Percentiles rank a stretch among this genome's conserved stretches.
These are phyloP conservation scores for Ctenosaura bakeri DNA, from an alignment of 2,797 vertebrate genomes.

Conservation along the genomic window DNA sequence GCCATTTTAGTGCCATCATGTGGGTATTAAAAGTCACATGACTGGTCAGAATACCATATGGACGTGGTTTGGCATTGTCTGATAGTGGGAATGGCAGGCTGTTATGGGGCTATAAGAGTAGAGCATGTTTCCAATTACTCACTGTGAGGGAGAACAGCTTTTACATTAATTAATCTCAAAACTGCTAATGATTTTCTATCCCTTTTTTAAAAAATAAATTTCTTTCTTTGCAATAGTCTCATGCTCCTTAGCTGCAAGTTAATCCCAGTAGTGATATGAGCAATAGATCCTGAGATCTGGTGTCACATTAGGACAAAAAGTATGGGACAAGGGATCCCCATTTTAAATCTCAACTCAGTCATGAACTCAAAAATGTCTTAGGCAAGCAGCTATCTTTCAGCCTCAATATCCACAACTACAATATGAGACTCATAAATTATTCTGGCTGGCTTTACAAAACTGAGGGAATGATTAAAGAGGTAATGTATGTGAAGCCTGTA, in stretches of 20 bases:
- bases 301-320: constrained; percentile 4
- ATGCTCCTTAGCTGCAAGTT: neutral
- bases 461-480: neutral
- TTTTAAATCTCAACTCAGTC: neutral
- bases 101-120: constrained; percentile 65
- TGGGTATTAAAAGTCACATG: constrained; percentile 83
- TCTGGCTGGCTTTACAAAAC: neutral
- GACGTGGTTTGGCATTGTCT: constrained; percentile 74
- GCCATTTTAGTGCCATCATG: constrained; percentile 86
- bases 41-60: constrained; percentile 79
- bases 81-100: constrained; percentile 63
- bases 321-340: neutral
- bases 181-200: constrained; percentile 73
- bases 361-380: neutral
- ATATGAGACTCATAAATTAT: neutral
- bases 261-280: neutral
- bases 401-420: neutral
- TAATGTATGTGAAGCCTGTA: neutral
- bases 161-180: constrained; percentile 76
- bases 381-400: neutral
- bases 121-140: constrained; percentile 80
- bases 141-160: constrained; percentile 70
- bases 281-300: neutral
- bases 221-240: constrained; percentile 35
- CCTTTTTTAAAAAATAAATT: constrained; percentile 57